Conservation (phyloP, 2,113 vertebrate genomes). For the Ploceus nigricollis region DNA sequence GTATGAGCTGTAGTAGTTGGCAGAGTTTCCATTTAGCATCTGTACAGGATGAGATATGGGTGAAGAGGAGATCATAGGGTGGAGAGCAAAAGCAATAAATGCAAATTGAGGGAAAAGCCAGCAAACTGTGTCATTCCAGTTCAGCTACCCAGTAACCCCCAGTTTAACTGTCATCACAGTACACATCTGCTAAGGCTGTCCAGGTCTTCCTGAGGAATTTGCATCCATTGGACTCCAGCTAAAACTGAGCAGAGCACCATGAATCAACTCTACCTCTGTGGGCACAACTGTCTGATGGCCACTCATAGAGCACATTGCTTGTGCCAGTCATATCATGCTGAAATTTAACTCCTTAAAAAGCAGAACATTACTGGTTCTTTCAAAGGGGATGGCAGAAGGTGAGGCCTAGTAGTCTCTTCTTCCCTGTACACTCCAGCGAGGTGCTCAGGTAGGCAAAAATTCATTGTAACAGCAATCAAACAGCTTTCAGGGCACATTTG, state of each 20-base stretch:
- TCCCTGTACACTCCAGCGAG: not conserved
- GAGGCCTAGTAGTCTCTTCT: not conserved
- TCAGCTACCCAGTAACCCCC: not conserved
- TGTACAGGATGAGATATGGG: not conserved
- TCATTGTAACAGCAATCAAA: not conserved
- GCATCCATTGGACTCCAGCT: not conserved
- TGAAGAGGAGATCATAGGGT: not conserved
- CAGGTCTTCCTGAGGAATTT: not conserved
- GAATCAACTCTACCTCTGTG: fast-evolving
- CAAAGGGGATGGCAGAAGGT: not conserved
- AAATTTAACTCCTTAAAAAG: not conserved
- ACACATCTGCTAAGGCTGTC: not conserved
- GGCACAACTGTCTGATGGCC: not conserved
- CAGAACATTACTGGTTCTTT: not conserved
- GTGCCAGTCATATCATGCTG: fast-evolving
- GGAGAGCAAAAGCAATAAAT: not conserved
- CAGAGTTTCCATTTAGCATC: not conserved
- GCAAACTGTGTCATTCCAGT: not conserved
- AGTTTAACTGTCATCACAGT: not conserved
- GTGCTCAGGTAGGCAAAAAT: not conserved
- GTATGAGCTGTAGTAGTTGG: not conserved
- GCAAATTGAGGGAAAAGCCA: not conserved
- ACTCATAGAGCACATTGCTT: not conserved
- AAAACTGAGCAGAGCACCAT: not conserved
- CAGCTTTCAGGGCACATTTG: not conserved